A percentile compares a stretch with the other conserved stretches of the same genome.
Evolutionary conservation across 2,113 vertebrate species (phyloP).

Genomic region (Varanus salvator): DNA sequence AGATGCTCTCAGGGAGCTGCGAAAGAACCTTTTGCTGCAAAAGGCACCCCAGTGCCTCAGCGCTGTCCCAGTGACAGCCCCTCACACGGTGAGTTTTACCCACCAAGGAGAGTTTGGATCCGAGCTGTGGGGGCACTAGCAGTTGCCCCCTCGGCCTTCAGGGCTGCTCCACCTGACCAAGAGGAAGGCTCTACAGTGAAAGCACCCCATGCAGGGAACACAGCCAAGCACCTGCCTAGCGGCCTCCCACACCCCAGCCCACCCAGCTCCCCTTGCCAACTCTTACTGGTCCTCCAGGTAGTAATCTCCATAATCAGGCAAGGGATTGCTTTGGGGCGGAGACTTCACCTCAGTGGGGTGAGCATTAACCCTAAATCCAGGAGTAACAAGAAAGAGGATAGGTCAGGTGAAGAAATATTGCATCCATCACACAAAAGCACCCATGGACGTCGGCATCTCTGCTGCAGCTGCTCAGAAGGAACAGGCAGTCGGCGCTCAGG

Average conservation of each 20-base stretch:
- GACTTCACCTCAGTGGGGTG: constrained; percentile 19
- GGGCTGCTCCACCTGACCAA: background rate
- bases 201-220: background rate
- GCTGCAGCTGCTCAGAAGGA: constrained; percentile 2
- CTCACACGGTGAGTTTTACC: background rate
- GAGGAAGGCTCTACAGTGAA: background rate
- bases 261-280: background rate
- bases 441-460: constrained; percentile 12
- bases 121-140: background rate
- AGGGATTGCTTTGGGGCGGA: constrained; percentile 17
- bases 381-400: background rate
- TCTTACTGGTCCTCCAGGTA: constrained; percentile 32
- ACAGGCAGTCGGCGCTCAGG: background rate
- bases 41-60: too few relatives aligned
- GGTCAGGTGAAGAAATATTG: background rate
- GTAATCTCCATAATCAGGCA: background rate
- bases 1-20: too few relatives aligned
- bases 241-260: background rate
- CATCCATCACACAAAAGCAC: background rate
- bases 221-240: fast-evolving
- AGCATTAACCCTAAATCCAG: constrained; percentile 31
- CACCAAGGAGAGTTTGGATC: background rate
- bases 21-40: too few relatives aligned
- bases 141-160: too few relatives aligned
- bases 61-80: background rate